Conservation (phyloP, 1,140 invertebrate genomes). For the Leptonema lineaticorne region DNA sequence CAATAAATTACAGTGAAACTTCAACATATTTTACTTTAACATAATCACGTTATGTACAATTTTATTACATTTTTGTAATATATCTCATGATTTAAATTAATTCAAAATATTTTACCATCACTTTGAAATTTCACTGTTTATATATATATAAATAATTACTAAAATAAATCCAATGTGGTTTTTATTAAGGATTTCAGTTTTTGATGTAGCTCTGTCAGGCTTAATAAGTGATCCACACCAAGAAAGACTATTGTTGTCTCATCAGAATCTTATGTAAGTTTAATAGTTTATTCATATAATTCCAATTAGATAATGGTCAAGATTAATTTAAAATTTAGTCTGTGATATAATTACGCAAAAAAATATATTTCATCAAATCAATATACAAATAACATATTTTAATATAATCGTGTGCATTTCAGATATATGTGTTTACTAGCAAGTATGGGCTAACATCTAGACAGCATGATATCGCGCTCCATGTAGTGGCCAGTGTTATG, state of each 20-base stretch:
- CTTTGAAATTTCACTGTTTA: background rate
- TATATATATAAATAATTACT: background rate
- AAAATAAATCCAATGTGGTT: background rate
- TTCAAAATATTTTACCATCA: no score
- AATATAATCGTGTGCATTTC: constrained; percentile 35
- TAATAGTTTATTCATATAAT: background rate
- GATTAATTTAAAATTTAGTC: background rate
- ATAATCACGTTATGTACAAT: no score
- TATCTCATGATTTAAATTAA: no score
- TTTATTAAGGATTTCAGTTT: background rate
- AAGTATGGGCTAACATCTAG: constrained; percentile 39
- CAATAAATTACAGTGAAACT: no score
- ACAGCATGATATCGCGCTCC: constrained; percentile 39
- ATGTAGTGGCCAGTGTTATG: constrained; percentile 35
- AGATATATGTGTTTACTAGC: constrained; percentile 41
- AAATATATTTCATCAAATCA: background rate
- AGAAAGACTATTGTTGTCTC: constrained; percentile 48
- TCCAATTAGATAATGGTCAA: background rate
- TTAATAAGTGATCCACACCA: constrained; percentile 50
- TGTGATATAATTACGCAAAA: background rate
- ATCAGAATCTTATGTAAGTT: constrained; percentile 54
- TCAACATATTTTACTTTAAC: no score
- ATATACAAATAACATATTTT: background rate
- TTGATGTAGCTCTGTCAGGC: constrained; percentile 37
- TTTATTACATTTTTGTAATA: no score